Evolutionary conservation across 2,797 vertebrate species (phyloP).

Genomic region (Pyrocephalus nanus): DNA sequence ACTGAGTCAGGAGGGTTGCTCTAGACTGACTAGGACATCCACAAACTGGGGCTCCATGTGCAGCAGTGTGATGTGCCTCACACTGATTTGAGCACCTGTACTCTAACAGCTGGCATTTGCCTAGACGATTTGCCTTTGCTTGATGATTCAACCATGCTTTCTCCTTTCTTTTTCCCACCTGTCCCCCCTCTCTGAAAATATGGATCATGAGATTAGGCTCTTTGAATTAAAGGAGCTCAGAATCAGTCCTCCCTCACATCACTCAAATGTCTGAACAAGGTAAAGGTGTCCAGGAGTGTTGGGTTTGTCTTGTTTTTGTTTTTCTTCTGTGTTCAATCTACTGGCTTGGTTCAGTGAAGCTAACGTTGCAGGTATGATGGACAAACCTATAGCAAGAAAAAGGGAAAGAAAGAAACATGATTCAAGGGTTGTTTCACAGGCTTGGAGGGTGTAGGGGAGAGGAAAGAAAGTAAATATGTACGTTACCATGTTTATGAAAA

Average conservation of each 20-base stretch:
- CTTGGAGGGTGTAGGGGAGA: background rate
- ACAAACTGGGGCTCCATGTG: background rate
- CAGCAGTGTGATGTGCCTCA: background rate
- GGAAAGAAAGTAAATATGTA: constrained; percentile 62
- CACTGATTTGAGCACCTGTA: background rate
- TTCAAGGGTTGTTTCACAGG: background rate
- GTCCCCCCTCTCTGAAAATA: background rate
- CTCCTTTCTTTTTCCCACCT: background rate
- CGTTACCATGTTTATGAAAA: background rate
- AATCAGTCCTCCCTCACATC: accelerated
- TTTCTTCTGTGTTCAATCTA: background rate
- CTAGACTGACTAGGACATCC: background rate
- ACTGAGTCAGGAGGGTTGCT: background rate
- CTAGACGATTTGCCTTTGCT: accelerated
- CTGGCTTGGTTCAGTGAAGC: background rate
- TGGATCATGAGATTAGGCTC: background rate
- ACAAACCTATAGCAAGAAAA: constrained; percentile 64
- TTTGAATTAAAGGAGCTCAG: background rate
- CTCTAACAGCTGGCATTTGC: background rate
- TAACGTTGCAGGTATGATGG: background rate
- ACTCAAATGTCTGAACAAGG: background rate
- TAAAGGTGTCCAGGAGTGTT: background rate
- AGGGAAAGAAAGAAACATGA: background rate
- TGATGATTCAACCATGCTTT: accelerated
- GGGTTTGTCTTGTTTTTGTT: background rate